These are phyloP conservation scores for Phrynocephalus guinanensis DNA, from an alignment of 2,797 vertebrate genomes.

Conservation along the genomic window DNA sequence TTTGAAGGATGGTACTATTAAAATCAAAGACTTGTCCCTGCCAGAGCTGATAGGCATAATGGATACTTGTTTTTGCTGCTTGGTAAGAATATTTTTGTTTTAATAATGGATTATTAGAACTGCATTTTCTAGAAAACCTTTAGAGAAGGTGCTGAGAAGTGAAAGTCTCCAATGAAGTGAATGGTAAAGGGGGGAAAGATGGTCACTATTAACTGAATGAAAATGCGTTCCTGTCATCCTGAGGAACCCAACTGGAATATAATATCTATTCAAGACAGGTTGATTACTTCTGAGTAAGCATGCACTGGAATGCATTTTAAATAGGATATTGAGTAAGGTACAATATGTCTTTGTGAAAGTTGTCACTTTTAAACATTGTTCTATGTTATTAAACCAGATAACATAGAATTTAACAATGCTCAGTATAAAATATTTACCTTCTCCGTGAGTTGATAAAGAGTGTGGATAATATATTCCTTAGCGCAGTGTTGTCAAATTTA, in stretches of 20 bases:
- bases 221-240: background rate
- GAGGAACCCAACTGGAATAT: background rate
- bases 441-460: background rate
- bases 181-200: background rate
- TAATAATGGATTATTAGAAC: background rate
- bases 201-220: background rate
- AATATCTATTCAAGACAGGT: background rate
- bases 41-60: conserved; percentile 97
- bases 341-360: background rate
- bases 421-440: background rate
- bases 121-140: background rate
- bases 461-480: too few relatives aligned
- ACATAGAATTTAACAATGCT: background rate
- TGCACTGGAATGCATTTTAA: background rate
- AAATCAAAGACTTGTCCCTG: conserved; percentile 93
- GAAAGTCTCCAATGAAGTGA: background rate
- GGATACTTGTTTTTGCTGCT: conserved; percentile 97
- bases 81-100: conserved; percentile 82
- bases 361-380: background rate
- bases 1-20: conserved; percentile 91
- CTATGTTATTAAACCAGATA: background rate
- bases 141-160: background rate
- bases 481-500: too few relatives aligned
- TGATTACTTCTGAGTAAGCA: background rate
- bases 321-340: background rate